Conservation (phyloP, 2,113 vertebrate species). For the Ochotona princeps region DNA sequence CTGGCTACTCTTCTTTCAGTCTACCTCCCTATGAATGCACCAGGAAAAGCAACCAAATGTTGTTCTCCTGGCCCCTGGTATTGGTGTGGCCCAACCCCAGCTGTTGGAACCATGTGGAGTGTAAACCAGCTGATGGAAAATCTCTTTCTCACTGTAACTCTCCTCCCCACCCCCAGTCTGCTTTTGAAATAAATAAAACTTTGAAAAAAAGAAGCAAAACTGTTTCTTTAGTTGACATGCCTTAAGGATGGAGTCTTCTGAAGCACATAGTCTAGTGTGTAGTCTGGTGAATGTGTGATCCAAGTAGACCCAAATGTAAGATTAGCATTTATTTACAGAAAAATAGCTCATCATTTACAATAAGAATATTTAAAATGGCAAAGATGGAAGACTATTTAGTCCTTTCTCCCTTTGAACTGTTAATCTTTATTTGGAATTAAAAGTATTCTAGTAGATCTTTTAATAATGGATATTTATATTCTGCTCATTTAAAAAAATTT, state of each 20-base stretch:
- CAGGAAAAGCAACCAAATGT: too few species aligned
- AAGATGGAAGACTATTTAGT: neutral
- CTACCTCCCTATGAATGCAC: too few species aligned
- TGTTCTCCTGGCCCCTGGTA: too few species aligned
- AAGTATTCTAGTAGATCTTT: neutral
- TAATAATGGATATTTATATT: constrained; percentile 1
- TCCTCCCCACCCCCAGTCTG: too few species aligned
- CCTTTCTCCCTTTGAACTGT: neutral
- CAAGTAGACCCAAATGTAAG: constrained; percentile 18
- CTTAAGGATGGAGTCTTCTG: constrained; percentile 7
- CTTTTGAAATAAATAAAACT: too few species aligned
- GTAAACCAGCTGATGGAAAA: too few species aligned
- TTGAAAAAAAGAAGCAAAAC: neutral
- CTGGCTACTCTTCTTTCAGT: too few species aligned
- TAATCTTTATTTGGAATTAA: constrained; percentile 39
- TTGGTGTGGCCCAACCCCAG: too few species aligned
- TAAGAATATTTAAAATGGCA: constrained; percentile 13
- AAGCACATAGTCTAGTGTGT: neutral
- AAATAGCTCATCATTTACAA: constrained; percentile 1
- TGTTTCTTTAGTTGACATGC: constrained; percentile 18
- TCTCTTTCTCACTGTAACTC: too few species aligned
- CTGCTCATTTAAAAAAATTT: constrained; percentile 20
- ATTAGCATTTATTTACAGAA: constrained; percentile 16
- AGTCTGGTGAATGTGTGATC: neutral
- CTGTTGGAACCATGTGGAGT: too few species aligned